Evolutionary conservation across 2,113 vertebrate species (phyloP).

Genomic region (Melanotaenia duboulayi): DNA sequence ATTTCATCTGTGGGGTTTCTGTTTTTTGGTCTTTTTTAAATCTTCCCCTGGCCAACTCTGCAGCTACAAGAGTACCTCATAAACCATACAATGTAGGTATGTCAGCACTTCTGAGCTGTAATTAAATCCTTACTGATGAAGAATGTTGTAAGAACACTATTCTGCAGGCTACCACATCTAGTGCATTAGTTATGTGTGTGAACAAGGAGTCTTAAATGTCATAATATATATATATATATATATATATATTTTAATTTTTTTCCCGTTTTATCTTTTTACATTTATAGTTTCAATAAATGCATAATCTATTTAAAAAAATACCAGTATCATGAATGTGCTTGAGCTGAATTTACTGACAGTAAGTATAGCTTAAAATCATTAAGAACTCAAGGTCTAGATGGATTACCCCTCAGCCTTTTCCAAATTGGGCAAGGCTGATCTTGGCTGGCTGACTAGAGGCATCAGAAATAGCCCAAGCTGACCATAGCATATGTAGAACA

Average conservation of each 20-base stretch:
- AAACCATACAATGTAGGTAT: slow-evolving; percentile 38
- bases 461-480: slow-evolving; percentile 78
- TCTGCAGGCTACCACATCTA: slow-evolving; percentile 24
- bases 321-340: background rate
- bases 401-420: slow-evolving; percentile 69
- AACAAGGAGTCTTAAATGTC: no score
- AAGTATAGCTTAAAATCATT: slow-evolving; percentile 48
- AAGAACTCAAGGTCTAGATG: slow-evolving; percentile 32
- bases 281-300: no score
- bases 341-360: slow-evolving; percentile 34
- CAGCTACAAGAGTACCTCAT: slow-evolving; percentile 57
- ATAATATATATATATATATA: no score
- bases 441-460: slow-evolving; percentile 47
- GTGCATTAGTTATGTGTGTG: slow-evolving; percentile 9
- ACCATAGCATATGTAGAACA: slow-evolving; percentile 59
- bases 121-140: slow-evolving; percentile 69
- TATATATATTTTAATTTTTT: no score
- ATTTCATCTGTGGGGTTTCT: slow-evolving; percentile 34
- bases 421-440: slow-evolving; percentile 52
- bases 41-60: slow-evolving; percentile 12
- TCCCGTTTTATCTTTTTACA: no score
- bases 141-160: slow-evolving; percentile 45
- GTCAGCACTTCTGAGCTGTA: slow-evolving; percentile 64
- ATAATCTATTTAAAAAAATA: background rate
- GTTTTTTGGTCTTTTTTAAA: background rate